Conservation (phyloP, 2,888 invertebrate species). For the Odontocerum albicorne region DNA sequence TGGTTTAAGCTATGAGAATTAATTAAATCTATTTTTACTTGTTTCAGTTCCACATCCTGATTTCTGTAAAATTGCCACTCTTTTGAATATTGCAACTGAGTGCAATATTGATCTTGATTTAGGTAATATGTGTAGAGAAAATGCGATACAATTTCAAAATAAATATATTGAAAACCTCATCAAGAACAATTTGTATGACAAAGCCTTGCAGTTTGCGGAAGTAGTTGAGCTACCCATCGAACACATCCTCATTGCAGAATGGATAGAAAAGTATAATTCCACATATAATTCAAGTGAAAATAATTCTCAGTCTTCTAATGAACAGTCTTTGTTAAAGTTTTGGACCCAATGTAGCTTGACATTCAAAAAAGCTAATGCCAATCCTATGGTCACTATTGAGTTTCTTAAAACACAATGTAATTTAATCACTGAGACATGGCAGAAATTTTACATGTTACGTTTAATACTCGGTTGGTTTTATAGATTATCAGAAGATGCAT, state of each 20-base stretch:
- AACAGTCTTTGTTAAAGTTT: slow-evolving; percentile 48
- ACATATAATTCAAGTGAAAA: slow-evolving; percentile 36
- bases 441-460: slow-evolving; percentile 58
- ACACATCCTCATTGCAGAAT: slow-evolving; percentile 58
- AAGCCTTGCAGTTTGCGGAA: slow-evolving; percentile 61
- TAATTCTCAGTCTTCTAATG: slow-evolving; percentile 8
- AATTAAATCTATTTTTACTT: not conserved
- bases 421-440: slow-evolving; percentile 48
- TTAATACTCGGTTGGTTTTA: slow-evolving; percentile 55
- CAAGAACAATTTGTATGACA: slow-evolving; percentile 53
- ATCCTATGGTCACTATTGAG: slow-evolving; percentile 62
- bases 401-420: slow-evolving; percentile 63
- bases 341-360: slow-evolving; percentile 64
- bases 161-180: slow-evolving; percentile 59
- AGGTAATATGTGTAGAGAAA: slow-evolving; percentile 49
- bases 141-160: slow-evolving; percentile 51
- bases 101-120: slow-evolving; percentile 59
- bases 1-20: too few species aligned
- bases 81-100: slow-evolving; percentile 60
- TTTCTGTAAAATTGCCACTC: slow-evolving; percentile 49
- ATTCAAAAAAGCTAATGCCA: slow-evolving; percentile 61
- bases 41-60: slow-evolving; percentile 52
- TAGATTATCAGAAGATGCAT: slow-evolving; percentile 42
- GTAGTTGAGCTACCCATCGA: slow-evolving; percentile 53
- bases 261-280: slow-evolving; percentile 55